phyloP scores from a whole-genome alignment of 2,888 invertebrate genomes.

The Cosmia trapezina region DNA sequence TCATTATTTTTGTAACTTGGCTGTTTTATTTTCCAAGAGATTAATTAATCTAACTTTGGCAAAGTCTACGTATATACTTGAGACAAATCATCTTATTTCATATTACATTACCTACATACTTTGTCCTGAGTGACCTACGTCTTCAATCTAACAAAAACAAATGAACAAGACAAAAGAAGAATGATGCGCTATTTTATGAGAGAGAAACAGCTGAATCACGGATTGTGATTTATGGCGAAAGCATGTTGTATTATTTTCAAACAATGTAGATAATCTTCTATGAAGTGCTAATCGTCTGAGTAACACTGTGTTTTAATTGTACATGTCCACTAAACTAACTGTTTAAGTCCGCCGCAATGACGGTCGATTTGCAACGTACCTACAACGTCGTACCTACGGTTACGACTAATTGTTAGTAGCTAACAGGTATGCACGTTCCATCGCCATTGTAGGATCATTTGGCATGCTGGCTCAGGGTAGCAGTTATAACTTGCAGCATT shows the following conservation, averaged over 20 bases:
- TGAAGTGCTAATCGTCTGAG: background rate
- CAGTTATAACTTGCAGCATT: slow-evolving; percentile 10
- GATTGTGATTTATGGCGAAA: slow-evolving; percentile 5
- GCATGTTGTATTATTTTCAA: slow-evolving; percentile 6
- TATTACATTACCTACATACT: background rate
- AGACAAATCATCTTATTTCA: background rate
- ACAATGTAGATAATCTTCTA: background rate
- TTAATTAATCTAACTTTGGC: background rate
- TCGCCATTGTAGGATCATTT: slow-evolving; percentile 38
- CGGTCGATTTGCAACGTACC: slow-evolving; percentile 36
- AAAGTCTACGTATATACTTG: background rate
- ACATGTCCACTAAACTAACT: slow-evolving; percentile 15
- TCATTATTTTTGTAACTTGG: background rate
- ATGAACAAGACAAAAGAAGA: background rate
- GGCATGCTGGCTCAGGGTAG: slow-evolving; percentile 19
- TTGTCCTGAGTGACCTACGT: background rate
- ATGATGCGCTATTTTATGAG: background rate
- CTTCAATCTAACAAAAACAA: background rate
- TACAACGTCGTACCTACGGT: slow-evolving; percentile 15
- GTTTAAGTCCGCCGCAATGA: slow-evolving; percentile 30
- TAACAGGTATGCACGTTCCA: slow-evolving; percentile 39
- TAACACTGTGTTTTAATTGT: slow-evolving; percentile 1
- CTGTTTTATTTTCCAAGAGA: background rate
- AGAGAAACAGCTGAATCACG: background rate
- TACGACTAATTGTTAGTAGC: slow-evolving; percentile 52